Evolutionary conservation across 2,888 invertebrate genomes (phyloP).

Genomic region (Rhingia campestris): DNA sequence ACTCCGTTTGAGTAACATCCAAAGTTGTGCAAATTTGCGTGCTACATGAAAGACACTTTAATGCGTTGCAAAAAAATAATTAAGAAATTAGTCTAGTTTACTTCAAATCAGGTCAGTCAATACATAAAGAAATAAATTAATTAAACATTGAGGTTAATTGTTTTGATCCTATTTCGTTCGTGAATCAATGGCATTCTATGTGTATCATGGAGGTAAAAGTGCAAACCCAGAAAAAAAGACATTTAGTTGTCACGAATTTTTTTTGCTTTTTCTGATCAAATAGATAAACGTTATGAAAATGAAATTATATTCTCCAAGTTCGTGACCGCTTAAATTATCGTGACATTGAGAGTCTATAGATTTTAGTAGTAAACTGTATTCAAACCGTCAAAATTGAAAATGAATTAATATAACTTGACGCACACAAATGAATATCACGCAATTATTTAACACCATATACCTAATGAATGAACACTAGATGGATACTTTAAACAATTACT

Average conservation of each 20-base stretch:
- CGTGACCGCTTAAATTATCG: constrained; percentile 10
- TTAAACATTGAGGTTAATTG: no score
- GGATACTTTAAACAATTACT: neutral
- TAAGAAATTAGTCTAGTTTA: no score
- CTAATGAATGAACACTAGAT: neutral
- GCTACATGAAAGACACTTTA: no score
- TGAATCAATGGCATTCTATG: no score
- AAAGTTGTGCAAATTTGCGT: no score
- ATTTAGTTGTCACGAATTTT: constrained; percentile 12
- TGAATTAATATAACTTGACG: neutral
- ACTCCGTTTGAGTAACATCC: no score
- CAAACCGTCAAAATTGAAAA: constrained; percentile 9
- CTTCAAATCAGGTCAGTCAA: no score
- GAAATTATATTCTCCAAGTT: neutral
- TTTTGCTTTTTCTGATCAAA: neutral
- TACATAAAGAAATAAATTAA: no score
- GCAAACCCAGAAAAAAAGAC: no score
- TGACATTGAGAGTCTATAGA: neutral
- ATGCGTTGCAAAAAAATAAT: no score
- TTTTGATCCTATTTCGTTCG: no score
- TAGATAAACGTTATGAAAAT: neutral
- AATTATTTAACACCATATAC: neutral
- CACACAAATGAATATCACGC: constrained; percentile 4
- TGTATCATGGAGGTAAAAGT: no score
- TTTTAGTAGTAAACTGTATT: neutral